Evolutionary conservation across 1,140 invertebrate species (phyloP).

Genomic region (Watersipora subatra): DNA sequence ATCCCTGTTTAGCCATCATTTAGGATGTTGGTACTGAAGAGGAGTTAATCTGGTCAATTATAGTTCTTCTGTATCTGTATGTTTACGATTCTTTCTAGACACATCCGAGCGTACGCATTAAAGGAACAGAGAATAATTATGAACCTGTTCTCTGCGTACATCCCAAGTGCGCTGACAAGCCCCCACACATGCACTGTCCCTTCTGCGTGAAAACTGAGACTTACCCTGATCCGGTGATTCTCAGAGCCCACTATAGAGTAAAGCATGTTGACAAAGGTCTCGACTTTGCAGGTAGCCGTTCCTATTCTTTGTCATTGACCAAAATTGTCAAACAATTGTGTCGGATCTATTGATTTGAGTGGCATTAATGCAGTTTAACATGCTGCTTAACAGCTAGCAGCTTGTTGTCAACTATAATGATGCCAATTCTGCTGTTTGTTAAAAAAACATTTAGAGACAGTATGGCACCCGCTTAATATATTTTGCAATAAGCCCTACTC

Average conservation of each 20-base stretch:
- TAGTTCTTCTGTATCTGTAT: too few relatives aligned
- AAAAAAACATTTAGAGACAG: too few relatives aligned
- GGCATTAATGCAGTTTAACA: background rate
- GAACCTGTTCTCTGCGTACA: conserved; percentile 31
- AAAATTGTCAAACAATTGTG: background rate
- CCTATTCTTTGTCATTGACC: background rate
- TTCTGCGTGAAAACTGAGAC: conserved; percentile 38
- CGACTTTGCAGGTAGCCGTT: conserved; percentile 37
- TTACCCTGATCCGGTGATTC: conserved; percentile 36
- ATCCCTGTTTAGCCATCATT: too few relatives aligned
- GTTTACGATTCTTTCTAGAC: conserved; percentile 32
- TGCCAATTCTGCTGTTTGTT: too few relatives aligned
- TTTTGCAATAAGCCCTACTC: too few relatives aligned
- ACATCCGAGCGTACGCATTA: conserved; percentile 39
- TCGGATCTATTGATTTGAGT: background rate
- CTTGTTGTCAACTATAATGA: background rate
- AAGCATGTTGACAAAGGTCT: conserved; percentile 43
- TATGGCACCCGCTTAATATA: too few relatives aligned
- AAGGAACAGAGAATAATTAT: conserved; percentile 37
- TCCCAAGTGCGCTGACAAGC: conserved; percentile 22
- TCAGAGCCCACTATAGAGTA: conserved; percentile 39
- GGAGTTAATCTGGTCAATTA: too few relatives aligned
- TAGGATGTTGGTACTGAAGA: too few relatives aligned
- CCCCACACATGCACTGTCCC: conserved; percentile 38
- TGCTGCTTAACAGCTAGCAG: background rate